Evolutionary conservation across 2,888 invertebrate genomes (phyloP), one percentile per base, ranked within the genome.

Genomic region (Oxycera nigricornis): DNA sequence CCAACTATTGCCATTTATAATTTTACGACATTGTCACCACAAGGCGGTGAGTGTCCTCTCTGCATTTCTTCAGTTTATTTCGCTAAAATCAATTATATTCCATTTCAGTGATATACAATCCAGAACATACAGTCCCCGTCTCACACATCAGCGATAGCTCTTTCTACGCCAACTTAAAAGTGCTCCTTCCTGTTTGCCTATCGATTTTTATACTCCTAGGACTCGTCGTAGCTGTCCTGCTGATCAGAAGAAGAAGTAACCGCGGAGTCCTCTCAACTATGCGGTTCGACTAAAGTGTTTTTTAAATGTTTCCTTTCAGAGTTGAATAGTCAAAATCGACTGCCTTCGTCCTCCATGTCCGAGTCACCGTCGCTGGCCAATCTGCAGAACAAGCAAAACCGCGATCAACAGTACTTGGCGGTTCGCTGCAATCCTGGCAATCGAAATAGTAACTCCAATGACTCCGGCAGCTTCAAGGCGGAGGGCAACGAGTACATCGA

Each of bases 1-100:
- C 92, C 92, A 77, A 93, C 93, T 1, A 89, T 91, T 61, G 94
- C 94, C 0, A 87, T 93, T 11, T 95, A 94, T 82, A 94, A 94
- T 86, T 93, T 94, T 82, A 93, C 94, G 30, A 95, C 95, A 1
- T 89, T 94, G 76, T 91, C 92, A 4, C 86, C 91, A 17, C 90
- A 90, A 80, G 93, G 93, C 83, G 90, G 94, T 91, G 84, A 88
- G n/a, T n/a, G n/a, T n/a, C n/a, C n/a, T n/a, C n/a, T n/a, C n/a
- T n/a, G n/a, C n/a, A n/a, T n/a, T n/a, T n/a, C n/a, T n/a, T n/a
- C n/a, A n/a, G n/a, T n/a, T n/a, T n/a, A n/a, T n/a, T n/a, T n/a
- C n/a, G n/a, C n/a, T n/a, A n/a, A n/a, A n/a, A n/a, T n/a, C n/a
- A n/a, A n/a, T n/a, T n/a, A n/a, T n/a, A n/a, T n/a, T n/a, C 73